Conservation (phyloP, 2,113 vertebrate genomes). For the Nerophis lumbriciformis region DNA sequence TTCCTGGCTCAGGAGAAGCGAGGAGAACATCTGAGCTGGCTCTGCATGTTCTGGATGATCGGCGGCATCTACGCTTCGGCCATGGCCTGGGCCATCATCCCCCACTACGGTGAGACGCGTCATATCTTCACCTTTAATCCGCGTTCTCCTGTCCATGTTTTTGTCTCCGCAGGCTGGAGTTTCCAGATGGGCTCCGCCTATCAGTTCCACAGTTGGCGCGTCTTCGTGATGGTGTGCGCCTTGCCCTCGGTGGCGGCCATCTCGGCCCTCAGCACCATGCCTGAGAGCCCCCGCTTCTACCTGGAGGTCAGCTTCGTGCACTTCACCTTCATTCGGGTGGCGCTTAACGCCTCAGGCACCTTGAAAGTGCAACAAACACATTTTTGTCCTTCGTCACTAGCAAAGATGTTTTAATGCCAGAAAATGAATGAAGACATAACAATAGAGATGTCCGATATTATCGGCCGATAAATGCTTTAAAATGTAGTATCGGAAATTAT, state of each 20-base stretch:
- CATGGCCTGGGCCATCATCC: conserved; percentile 99
- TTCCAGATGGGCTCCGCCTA: conserved; percentile 99
- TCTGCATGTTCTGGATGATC: conserved; percentile 99
- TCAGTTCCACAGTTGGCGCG: conserved; percentile 98
- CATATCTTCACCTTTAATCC: neutral
- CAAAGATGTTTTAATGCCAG: too few relatives aligned
- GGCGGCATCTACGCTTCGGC: conserved; percentile 95
- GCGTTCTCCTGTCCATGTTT: too few relatives aligned
- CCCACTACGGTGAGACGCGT: conserved; percentile 85
- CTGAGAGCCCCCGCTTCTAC: conserved; percentile 94
- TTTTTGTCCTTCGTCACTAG: neutral
- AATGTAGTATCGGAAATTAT: too few relatives aligned
- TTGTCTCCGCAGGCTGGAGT: conserved; percentile 79
- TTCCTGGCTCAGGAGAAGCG: conserved; percentile 97
- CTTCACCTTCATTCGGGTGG: too few relatives aligned
- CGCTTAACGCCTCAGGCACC: too few relatives aligned
- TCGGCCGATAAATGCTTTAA: too few relatives aligned
- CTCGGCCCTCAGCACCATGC: conserved; percentile 91
- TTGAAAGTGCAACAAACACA: neutral
- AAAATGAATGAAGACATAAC: too few relatives aligned
- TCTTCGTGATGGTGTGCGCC: conserved; percentile 94
- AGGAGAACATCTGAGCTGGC: conserved; percentile 96
- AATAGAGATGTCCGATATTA: too few relatives aligned
- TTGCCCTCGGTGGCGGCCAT: conserved; percentile 95
- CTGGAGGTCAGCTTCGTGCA: conserved; percentile 79